These are phyloP conservation scores for Drosophila merina DNA, from an alignment of 2,888 invertebrate species.

Conservation along the genomic window DNA sequence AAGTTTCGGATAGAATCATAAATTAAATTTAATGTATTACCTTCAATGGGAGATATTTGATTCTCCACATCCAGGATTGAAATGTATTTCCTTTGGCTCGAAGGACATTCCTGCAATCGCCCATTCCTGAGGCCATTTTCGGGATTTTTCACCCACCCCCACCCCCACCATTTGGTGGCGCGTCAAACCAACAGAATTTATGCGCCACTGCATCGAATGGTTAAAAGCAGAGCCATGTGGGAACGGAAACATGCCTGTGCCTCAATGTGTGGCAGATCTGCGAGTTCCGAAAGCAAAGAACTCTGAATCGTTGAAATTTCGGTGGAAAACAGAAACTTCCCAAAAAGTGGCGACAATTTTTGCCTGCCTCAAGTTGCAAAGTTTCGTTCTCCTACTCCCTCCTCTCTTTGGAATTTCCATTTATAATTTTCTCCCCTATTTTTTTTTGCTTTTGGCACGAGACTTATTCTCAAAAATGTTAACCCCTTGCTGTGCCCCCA, in stretches of 20 bases:
- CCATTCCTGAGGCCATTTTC: conserved; percentile 2
- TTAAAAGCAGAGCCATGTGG: conserved; percentile 8
- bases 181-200: conserved; percentile 59
- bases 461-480: conserved; percentile 56
- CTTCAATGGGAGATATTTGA: too few relatives aligned
- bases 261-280: conserved; percentile 3
- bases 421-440: conserved; percentile 62
- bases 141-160: not conserved
- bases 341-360: conserved; percentile 67
- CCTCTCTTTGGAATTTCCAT: conserved; percentile 68
- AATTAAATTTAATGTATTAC: too few relatives aligned
- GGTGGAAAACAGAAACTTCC: conserved; percentile 66
- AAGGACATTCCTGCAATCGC: not conserved
- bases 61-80: conserved; percentile 19
- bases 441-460: conserved; percentile 22
- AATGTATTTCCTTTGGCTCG: conserved; percentile 18
- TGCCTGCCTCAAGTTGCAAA: conserved; percentile 22
- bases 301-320: conserved; percentile 67
- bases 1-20: too few relatives aligned
- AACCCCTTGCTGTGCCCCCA: conserved; percentile 10
- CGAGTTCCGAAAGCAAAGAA: conserved; percentile 16
- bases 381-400: conserved; percentile 2
- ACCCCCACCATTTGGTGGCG: conserved; percentile 15
- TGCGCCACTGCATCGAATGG: conserved; percentile 58
- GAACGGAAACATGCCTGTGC: not conserved